A percentile compares a stretch with the other conserved stretches of the same genome.
phyloP scores from a whole-genome alignment of 2,888 invertebrate species.

The Kuschelorhynchus macadamiae region DNA sequence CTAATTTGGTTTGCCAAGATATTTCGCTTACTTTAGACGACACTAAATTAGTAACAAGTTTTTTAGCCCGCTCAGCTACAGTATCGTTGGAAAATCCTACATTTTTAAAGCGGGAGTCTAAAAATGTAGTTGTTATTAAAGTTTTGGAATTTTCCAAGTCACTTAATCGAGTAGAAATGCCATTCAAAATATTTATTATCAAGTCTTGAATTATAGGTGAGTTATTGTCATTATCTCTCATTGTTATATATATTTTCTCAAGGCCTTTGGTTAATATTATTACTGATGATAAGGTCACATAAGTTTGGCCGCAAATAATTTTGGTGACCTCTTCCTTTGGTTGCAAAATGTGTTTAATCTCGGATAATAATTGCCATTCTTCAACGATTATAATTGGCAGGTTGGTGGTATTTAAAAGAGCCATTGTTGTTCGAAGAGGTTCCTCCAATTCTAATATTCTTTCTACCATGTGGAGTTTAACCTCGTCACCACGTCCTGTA shows the following conservation, averaged over 20 bases:
- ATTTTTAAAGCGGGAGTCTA: conserved; percentile 1
- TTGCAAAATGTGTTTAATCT: conserved; percentile 49
- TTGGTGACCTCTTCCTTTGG: conserved; percentile 53
- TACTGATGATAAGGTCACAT: conserved; percentile 20
- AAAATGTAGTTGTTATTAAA: not conserved
- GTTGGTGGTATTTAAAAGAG: conserved; percentile 16
- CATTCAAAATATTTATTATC: not conserved
- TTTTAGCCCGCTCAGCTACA: not conserved
- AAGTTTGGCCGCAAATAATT: conserved; percentile 49
- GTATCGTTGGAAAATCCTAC: not conserved
- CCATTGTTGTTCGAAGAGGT: conserved; percentile 39
- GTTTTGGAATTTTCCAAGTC: conserved; percentile 1
- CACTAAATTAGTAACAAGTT: not conserved
- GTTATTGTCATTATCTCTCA: conserved; percentile 1
- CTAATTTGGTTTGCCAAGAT: not conserved
- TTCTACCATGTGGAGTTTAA: conserved; percentile 48
- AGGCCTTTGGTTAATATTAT: conserved; percentile 1
- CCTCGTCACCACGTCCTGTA: conserved; percentile 41
- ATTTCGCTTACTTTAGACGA: not conserved
- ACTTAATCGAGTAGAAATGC: not conserved
- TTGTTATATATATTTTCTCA: not conserved
- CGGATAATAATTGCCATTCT: conserved; percentile 51
- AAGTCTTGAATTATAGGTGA: not conserved
- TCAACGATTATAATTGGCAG: conserved; percentile 43
- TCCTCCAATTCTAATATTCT: conserved; percentile 41